Percentiles rank a stretch among this genome's conserved stretches.
Conservation (phyloP, 2,113 vertebrate genomes). For the Varanus salvator region DNA sequence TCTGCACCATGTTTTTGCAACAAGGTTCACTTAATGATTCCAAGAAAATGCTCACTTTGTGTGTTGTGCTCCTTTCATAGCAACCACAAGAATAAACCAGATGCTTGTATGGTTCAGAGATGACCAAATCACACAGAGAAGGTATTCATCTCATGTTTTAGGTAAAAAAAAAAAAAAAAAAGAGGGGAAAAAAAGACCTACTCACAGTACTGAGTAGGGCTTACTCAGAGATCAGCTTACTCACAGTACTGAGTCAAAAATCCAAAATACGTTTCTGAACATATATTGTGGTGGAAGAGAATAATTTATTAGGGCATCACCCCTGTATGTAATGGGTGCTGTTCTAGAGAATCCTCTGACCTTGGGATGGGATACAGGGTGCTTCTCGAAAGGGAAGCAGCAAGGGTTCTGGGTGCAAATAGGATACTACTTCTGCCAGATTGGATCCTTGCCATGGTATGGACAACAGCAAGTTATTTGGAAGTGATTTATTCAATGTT, state of each 20-base stretch:
- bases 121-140: neutral
- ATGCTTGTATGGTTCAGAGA: neutral
- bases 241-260: neutral
- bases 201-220: neutral
- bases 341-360: neutral
- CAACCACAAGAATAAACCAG: conserved; percentile 20
- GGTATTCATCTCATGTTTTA: conserved; percentile 12
- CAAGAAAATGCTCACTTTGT: neutral
- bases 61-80: neutral
- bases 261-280: neutral
- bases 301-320: neutral
- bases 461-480: no score
- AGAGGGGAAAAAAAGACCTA: neutral
- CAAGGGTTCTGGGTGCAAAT: neutral
- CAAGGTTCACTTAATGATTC: neutral
- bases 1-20: conserved; percentile 10
- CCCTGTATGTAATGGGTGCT: neutral
- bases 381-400: neutral
- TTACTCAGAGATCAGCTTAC: neutral
- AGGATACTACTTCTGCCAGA: neutral
- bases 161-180: neutral
- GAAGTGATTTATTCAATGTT: neutral
- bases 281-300: neutral
- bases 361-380: neutral
- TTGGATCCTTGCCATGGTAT: neutral